Evolutionary conservation across 2,113 vertebrate genomes (phyloP), one percentile per base, ranked within the genome.

Genomic region (Xyrauchen texanus): DNA sequence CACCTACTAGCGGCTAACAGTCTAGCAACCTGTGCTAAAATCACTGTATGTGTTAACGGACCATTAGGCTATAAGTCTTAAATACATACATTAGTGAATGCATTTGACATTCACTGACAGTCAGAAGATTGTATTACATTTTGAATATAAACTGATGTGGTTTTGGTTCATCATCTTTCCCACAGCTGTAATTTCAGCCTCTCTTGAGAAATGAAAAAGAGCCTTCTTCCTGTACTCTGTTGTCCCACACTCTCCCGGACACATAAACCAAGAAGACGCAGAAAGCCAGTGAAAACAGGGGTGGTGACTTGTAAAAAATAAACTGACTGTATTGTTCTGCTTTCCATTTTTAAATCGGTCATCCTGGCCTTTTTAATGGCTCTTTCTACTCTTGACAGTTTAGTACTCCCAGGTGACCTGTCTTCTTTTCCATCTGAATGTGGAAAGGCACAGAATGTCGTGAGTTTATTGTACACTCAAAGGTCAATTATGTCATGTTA

Each of bases 311-410:
- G 46, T 34, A 34, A 66, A 9, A 58, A 15, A 42, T n/a, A 34
- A 63, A 58, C 21, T 34, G 21, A 34, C 21, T 34, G 21, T 34
- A 53, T 81, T 81, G 62, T 81, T 76, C 21, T 52, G 11, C 0
- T 55, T 73, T 74, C 45, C 53, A 46, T 52, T 76, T 76, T 76
- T 81, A 75, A 55, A 64, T 7, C 12, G 8, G 8, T 8, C 51
- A 77, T 77, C 49, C 49, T 68, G 49, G 16, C 10, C 67, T 68
- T 58, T 72, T 64, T 34, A 16, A 34, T 3, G 76, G 74, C 45
- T 66, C 49, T 13, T 67, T 7, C 47, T 8, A 51, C 63, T 71
- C 34, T 52, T 64, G 9, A 8, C 8, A 45, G 46, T n/a, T 60
- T 55, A 53, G 51, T 13, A 7, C 68, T 69, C 68, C 49, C 51